A percentile compares a stretch with the other conserved stretches of the same genome.
phyloP scores from a whole-genome alignment of 2,113 vertebrate genomes.

The Oncorhynchus tshawytscha region DNA sequence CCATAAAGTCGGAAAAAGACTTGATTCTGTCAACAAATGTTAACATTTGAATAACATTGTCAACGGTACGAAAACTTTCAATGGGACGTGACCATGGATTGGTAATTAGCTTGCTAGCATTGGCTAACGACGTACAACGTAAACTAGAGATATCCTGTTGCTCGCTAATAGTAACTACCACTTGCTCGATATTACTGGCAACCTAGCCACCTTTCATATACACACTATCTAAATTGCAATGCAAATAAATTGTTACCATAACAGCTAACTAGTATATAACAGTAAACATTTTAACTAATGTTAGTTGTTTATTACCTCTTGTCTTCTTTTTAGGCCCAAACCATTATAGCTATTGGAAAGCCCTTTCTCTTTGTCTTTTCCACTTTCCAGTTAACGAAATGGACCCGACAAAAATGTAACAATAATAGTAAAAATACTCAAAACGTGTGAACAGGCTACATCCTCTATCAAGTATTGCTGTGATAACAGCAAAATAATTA shows the following conservation, averaged over 20 bases:
- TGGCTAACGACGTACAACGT: neutral
- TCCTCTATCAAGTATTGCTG: slow-evolving; percentile 32
- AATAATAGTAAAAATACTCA: slow-evolving; percentile 52
- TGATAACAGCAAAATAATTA: slow-evolving; percentile 27
- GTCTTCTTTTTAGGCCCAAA: slow-evolving; percentile 81
- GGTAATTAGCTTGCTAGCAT: neutral
- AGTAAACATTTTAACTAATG: neutral
- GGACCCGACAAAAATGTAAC: slow-evolving; percentile 54
- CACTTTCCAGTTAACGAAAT: slow-evolving; percentile 72
- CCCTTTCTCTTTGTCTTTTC: slow-evolving; percentile 81
- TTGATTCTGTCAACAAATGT: too few species aligned
- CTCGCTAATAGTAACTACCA: too few species aligned
- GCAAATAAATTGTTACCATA: slow-evolving; percentile 10
- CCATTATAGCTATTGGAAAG: slow-evolving; percentile 79
- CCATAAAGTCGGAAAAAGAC: too few species aligned
- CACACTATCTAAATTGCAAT: slow-evolving; percentile 19
- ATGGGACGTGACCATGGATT: neutral
- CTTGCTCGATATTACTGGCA: neutral
- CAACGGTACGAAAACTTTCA: too few species aligned
- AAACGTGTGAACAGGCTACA: slow-evolving; percentile 35
- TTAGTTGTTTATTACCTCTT: slow-evolving; percentile 68
- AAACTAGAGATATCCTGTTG: too few species aligned
- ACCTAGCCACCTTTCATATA: neutral
- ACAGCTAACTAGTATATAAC: neutral
- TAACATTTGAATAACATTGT: too few species aligned